phyloP scores from a whole-genome alignment of 2,888 invertebrate genomes.

The Drosophila algonquin region DNA sequence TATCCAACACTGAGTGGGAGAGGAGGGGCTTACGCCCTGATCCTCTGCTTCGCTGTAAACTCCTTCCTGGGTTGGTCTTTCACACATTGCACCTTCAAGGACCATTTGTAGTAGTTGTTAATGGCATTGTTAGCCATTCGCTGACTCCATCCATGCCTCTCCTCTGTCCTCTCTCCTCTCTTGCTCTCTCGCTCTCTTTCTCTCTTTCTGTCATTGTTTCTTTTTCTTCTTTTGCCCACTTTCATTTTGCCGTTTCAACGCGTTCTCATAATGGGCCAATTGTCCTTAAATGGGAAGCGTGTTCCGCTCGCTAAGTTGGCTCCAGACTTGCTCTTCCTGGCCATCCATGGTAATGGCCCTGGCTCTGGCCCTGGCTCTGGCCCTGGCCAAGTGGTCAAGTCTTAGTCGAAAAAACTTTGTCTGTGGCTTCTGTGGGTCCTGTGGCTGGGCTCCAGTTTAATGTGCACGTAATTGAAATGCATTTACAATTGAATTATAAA shows the following conservation, averaged over 20 bases:
- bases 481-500: constrained; percentile 80
- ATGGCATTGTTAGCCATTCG: constrained; percentile 48
- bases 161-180: background rate
- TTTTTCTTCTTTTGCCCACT: constrained; percentile 53
- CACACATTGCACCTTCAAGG: constrained; percentile 49
- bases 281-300: constrained; percentile 71
- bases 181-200: background rate
- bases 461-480: constrained; percentile 80
- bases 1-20: background rate
- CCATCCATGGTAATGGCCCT: constrained; percentile 28
- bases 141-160: constrained; percentile 17
- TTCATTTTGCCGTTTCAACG: constrained; percentile 76
- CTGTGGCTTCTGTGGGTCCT: constrained; percentile 12
- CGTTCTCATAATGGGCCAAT: constrained; percentile 79
- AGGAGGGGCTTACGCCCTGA: background rate
- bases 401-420: constrained; percentile 60
- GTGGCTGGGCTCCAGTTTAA: constrained; percentile 64
- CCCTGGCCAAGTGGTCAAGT: constrained; percentile 71
- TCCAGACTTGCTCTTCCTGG: constrained; percentile 26
- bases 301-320: constrained; percentile 50
- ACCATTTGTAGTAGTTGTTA: constrained; percentile 49
- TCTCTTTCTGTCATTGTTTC: background rate
- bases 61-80: constrained; percentile 31
- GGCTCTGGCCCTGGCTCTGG: constrained; percentile 29
- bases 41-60: constrained; percentile 7